Evolutionary conservation across 2,113 vertebrate genomes (phyloP), one percentile per base, ranked within the genome.

Genomic region (Spilogale gracilis): DNA sequence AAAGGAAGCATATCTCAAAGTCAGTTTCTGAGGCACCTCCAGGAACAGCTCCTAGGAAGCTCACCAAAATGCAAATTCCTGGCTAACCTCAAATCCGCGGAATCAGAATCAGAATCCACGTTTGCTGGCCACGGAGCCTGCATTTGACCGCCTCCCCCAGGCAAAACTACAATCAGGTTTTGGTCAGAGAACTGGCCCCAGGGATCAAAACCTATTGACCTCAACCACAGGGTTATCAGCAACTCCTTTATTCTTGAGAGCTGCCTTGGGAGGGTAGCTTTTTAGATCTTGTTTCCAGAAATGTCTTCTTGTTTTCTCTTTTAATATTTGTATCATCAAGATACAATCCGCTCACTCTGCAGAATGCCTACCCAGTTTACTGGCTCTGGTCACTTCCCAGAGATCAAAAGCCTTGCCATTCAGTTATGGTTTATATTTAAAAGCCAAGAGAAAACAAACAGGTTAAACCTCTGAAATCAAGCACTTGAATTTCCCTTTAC

Each of bases 361-460:
- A 82, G 30, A 63, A 43, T 60, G 12, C 30, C 84, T 69, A 67
- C 2, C 4, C 6, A 73, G 9, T 87, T 50, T 78, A 58, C 58
- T 23, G 52, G 27, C 1, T 78, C 73, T 48, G 71, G 38, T 73
- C 76, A 84, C 45, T 73, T 84, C 45, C 48, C 11, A 74, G n/a
- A 96, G 88, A 95, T 90, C 27, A 84, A 91, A 89, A 86, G 1
- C 11, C 32, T n/a, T 74, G 45, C 6, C 91, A 38, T 85, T 82
- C 30, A 48, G 20, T 17, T 52, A 74, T 3, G 58, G 74, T 32
- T 74, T 93, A 91, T 69, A 93, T 95, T 95, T 94, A 95, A 93
- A 94, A 18, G 45, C n/a, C 43, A 45, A 38, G 10, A 38, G 5
- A 69, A 86, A 90, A 45, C 43, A 43, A 56, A 43, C 1, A 71